Percentiles rank a stretch among this genome's conserved stretches.
phyloP scores from a whole-genome alignment of 2,888 invertebrate genomes.

The Chorisops tibialis region DNA sequence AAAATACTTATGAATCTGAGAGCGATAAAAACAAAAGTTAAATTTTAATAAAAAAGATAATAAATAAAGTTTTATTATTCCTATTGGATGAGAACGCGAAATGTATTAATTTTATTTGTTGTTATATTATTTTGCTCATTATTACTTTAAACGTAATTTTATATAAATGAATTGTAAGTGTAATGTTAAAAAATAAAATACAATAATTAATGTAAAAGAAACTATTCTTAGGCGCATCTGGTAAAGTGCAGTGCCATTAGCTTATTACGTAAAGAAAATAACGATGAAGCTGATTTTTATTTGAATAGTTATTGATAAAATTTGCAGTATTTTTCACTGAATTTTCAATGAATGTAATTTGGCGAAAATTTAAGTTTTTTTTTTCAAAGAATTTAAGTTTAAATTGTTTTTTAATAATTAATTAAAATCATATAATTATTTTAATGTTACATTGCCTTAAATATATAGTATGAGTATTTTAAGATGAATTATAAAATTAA shows the following conservation, averaged over 20 bases:
- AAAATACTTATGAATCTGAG: slow-evolving; percentile 14
- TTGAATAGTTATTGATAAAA: too few relatives aligned
- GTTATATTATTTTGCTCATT: slow-evolving; percentile 6
- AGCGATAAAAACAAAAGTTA: not conserved
- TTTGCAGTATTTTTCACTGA: slow-evolving; percentile 16
- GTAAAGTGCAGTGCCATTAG: slow-evolving; percentile 16
- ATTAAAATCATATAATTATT: too few relatives aligned
- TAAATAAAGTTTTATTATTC: too few relatives aligned
- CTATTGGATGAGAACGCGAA: not conserved
- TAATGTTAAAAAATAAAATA: too few relatives aligned
- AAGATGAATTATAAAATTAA: not conserved
- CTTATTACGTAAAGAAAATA: not conserved
- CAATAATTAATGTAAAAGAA: too few relatives aligned
- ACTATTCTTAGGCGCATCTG: not conserved
- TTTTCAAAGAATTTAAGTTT: not conserved
- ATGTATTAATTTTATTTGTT: not conserved
- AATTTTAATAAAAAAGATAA: too few relatives aligned
- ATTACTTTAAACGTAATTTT: not conserved
- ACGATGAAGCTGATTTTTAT: too few relatives aligned
- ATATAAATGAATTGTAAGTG: too few relatives aligned
- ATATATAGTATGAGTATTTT: slow-evolving; percentile 1
- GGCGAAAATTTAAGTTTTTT: not conserved
- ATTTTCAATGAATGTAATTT: not conserved
- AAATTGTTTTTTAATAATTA: not conserved
- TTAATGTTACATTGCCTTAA: slow-evolving; percentile 19